Percentiles rank a stretch among this genome's conserved stretches.
Conservation (phyloP, 2,888 invertebrate species). For the Caenorhabditis auriculariae region DNA sequence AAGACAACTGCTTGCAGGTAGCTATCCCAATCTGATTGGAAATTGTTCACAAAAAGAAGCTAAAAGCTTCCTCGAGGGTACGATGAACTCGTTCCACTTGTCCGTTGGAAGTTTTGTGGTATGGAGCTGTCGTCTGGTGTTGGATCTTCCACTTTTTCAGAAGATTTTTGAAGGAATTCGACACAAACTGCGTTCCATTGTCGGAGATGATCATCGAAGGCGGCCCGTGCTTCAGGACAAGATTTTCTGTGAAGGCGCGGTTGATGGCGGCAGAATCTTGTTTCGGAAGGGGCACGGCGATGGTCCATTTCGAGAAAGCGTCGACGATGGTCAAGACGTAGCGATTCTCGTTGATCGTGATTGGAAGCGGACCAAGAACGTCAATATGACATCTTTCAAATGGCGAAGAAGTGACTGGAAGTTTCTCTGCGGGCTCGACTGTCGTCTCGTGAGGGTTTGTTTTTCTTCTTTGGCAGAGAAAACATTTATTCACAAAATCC, state of each 20-base stretch:
- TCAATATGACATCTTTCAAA: conserved; percentile 13
- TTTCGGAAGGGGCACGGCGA: conserved; percentile 6
- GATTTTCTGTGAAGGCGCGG: not conserved
- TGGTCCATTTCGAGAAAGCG: conserved; percentile 13
- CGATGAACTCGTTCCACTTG: conserved; percentile 7
- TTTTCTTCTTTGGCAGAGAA: conserved; percentile 7
- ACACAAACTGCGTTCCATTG: conserved; percentile 11
- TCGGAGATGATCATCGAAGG: conserved; percentile 13
- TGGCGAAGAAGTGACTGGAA: conserved; percentile 2
- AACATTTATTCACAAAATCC: conserved; percentile 4
- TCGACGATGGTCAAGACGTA: conserved; percentile 11
- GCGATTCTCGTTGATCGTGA: conserved; percentile 3
- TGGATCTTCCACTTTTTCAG: not conserved
- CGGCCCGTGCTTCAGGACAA: conserved; percentile 8
- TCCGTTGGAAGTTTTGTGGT: conserved; percentile 8
- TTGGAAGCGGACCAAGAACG: conserved; percentile 13
- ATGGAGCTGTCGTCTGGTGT: conserved; percentile 3
- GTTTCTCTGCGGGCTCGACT: conserved; percentile 6
- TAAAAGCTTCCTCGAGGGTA: conserved; percentile 7
- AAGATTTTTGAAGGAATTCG: conserved; percentile 1
- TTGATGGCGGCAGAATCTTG: conserved; percentile 2
- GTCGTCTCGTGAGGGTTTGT: conserved; percentile 8
- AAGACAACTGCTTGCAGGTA: conserved; percentile 1
- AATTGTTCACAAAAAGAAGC: conserved; percentile 1
- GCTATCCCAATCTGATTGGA: conserved; percentile 6